Percentiles rank a stretch among this genome's conserved stretches.
These are phyloP conservation scores for Scolopax bukidnonensis DNA, from an alignment of 2,797 vertebrate species.

Conservation along the genomic window DNA sequence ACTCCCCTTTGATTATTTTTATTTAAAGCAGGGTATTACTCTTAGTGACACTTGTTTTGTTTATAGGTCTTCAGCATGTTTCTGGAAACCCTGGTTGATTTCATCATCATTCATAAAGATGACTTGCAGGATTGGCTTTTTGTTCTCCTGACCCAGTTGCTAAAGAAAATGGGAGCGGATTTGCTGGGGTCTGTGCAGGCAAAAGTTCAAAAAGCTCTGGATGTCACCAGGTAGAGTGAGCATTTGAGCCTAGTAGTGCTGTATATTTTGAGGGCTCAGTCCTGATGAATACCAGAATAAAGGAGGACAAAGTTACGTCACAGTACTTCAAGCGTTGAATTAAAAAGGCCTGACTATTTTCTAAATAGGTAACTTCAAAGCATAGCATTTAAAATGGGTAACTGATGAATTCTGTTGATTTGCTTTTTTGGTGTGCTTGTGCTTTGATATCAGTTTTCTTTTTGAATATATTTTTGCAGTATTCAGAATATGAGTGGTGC, in stretches of 20 bases:
- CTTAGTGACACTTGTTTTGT: neutral
- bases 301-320: neutral
- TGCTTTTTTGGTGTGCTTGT: neutral
- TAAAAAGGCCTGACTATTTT: neutral
- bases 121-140: conserved; percentile 98
- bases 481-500: neutral
- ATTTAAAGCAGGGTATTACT: neutral
- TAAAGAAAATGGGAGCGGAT: conserved; percentile 98
- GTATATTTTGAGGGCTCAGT: neutral
- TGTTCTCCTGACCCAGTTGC: conserved; percentile 93
- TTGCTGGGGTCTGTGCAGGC: conserved; percentile 95
- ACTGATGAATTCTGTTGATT: neutral
- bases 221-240: conserved; percentile 89
- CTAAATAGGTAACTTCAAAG: neutral
- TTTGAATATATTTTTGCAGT: neutral
- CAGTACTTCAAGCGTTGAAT: neutral
- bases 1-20: neutral
- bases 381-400: neutral
- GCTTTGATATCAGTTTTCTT: neutral
- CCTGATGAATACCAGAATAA: neutral
- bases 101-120: conserved; percentile 92
- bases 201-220: conserved; percentile 95
- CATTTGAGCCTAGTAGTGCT: neutral
- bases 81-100: conserved; percentile 97
- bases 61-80: conserved; percentile 98